A percentile compares a stretch with the other conserved stretches of the same genome.
These are phyloP conservation scores for Bubo blakistoni DNA, from an alignment of 2,113 vertebrate genomes.

Conservation along the genomic window DNA sequence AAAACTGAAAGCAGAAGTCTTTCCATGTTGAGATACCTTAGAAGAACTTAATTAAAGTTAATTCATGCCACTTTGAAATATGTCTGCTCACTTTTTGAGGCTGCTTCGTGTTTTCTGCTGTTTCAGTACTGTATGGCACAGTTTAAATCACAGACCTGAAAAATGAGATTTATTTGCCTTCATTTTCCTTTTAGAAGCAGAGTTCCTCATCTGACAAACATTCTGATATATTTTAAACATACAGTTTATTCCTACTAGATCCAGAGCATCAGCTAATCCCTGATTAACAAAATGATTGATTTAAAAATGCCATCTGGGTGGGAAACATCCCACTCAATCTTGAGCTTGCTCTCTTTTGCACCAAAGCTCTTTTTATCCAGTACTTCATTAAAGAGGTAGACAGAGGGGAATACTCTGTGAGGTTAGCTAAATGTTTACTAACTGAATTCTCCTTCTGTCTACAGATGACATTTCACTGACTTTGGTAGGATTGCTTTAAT, in stretches of 20 bases:
- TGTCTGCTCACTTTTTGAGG: background rate
- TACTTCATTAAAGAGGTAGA: background rate
- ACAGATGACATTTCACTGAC: background rate
- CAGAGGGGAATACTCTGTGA: background rate
- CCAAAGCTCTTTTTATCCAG: background rate
- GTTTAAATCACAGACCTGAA: background rate
- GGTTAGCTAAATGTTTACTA: background rate
- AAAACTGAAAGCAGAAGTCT: background rate
- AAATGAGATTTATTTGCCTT: background rate
- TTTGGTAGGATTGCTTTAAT: background rate
- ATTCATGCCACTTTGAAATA: background rate
- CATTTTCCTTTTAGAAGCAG: background rate
- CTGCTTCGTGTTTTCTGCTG: background rate
- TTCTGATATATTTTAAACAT: background rate
- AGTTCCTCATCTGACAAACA: background rate
- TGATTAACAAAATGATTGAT: background rate
- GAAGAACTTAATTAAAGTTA: background rate
- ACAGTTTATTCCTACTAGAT: background rate
- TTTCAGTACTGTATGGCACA: background rate
- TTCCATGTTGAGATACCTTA: background rate
- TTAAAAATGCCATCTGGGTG: background rate
- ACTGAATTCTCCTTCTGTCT: background rate
- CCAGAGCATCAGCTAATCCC: background rate
- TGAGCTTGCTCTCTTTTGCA: background rate
- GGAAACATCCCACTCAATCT: background rate